Evolutionary conservation across 2,113 vertebrate species (phyloP).

Genomic region (Bos javanicus): DNA sequence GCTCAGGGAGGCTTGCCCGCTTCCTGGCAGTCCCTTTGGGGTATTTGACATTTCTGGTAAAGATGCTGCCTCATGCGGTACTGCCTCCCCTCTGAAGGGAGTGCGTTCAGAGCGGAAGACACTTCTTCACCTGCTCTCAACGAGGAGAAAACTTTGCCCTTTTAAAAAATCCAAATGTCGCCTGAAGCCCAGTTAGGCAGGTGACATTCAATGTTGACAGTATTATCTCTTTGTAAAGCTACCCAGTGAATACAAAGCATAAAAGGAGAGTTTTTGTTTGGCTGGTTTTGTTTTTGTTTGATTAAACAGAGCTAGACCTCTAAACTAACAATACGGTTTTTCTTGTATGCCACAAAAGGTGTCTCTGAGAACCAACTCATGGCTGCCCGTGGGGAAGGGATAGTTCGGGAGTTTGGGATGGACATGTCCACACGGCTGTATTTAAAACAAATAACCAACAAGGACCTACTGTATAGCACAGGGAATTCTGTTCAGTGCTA

Average conservation of each 20-base stretch:
- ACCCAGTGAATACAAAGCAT: not conserved
- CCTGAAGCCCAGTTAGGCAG: not conserved
- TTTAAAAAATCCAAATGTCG: slow-evolving; percentile 23
- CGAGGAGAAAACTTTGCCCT: not conserved
- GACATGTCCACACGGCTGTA: not conserved
- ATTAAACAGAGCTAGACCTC: not conserved
- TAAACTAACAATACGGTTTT: not conserved
- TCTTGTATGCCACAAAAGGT: not conserved
- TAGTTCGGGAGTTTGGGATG: not conserved
- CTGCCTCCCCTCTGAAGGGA: not conserved
- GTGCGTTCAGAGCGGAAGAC: not conserved
- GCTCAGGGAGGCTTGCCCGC: not conserved
- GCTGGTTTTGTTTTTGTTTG: not conserved
- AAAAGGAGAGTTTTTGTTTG: not conserved
- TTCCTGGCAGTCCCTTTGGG: slow-evolving; percentile 6
- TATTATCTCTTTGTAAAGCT: not conserved
- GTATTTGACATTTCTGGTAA: slow-evolving; percentile 32
- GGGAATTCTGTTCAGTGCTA: not conserved
- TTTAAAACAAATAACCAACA: not conserved
- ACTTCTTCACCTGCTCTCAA: not conserved
- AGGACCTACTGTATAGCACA: not conserved
- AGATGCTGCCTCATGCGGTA: not conserved
- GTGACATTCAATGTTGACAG: not conserved
- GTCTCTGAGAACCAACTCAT: not conserved
- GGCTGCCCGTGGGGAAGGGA: not conserved